Evolutionary conservation across 2,113 vertebrate genomes (phyloP), one percentile per base, ranked within the genome.

Genomic region (Ciconia stormi): DNA sequence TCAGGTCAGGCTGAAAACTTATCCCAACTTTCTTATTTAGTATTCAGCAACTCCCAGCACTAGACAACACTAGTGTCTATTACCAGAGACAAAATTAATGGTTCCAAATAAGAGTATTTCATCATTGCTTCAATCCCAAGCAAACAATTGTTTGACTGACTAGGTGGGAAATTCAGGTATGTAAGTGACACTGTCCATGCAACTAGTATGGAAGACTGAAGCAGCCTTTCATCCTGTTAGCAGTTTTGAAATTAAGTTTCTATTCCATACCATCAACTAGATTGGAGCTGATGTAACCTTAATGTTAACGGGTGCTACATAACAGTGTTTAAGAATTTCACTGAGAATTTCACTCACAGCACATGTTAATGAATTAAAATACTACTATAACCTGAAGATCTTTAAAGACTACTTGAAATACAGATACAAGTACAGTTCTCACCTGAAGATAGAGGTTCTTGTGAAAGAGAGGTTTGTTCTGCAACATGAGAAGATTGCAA

Each of bases 401-500:
- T 69, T 58, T 44, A 73, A 78, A 49, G 14, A 40, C 66, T 49
- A 36, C 34, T 76, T 61, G 47, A 78, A 88, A 66, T 23, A 59
- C 3, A 62, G 36, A 53, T 18, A 15, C 4, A 87, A 76, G 55
- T 46, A 40, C 19, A 40, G 9, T 36, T 93, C 86, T 94, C 21
- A 99, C 99, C 98, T 29, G 97, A 93, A 95, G 96, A 90, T 1
- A 98, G 38, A 87, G 96, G 76, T 77, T 98, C 98, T 94, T 98
- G 98, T 90, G 98, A 95, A 82, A 98, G 89, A 63, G 96, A 85
- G 13, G 98, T 98, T 13, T 99, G 98, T 30, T 99, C 99, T 50
- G 84, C 91, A 85, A 97, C 89, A 9, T 98, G 97, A 63, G 97
- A 94, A 52, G 98, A 74, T 4, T 98, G 95, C 32, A 98, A 63